A percentile compares a stretch with the other conserved stretches of the same genome.
phyloP scores from a whole-genome alignment of 2,113 vertebrate genomes.

The Alligator mississippiensis region DNA sequence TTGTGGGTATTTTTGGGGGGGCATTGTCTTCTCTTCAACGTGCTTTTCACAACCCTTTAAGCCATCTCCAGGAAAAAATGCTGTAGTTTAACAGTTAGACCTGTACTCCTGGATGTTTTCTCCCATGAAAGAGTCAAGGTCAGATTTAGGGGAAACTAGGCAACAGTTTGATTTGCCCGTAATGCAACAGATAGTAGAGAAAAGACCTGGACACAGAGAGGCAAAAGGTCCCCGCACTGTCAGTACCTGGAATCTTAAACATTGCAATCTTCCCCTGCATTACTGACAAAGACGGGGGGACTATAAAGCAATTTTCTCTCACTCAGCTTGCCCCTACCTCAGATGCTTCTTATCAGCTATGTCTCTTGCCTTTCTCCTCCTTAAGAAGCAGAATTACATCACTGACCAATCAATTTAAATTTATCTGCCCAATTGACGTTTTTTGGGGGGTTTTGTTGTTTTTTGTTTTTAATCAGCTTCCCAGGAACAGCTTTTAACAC shows the following conservation, averaged over 20 bases:
- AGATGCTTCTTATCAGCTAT: slow-evolving; percentile 17
- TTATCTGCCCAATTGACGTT: slow-evolving; percentile 57
- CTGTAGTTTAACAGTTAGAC: neutral
- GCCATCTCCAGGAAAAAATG: slow-evolving; percentile 9
- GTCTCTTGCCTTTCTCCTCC: neutral
- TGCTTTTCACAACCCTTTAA: slow-evolving; percentile 30
- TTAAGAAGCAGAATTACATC: slow-evolving; percentile 25
- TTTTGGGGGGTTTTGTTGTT: neutral
- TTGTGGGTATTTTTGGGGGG: no score
- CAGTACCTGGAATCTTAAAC: neutral
- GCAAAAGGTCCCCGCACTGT: neutral
- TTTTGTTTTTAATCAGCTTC: slow-evolving; percentile 71
- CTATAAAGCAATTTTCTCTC: slow-evolving; percentile 22
- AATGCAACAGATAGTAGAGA: neutral
- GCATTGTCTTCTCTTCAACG: neutral
- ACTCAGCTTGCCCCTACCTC: neutral
- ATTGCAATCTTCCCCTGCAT: neutral
- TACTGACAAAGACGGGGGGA: neutral
- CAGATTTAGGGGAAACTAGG: slow-evolving; percentile 27
- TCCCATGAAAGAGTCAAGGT: slow-evolving; percentile 8
- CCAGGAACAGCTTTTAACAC: slow-evolving; percentile 78
- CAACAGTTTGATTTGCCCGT: slow-evolving; percentile 18
- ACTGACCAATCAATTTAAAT: slow-evolving; percentile 73
- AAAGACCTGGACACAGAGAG: slow-evolving; percentile 13
- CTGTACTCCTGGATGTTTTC: slow-evolving; percentile 2